Conservation (phyloP, 92 coral and sea anemone species). For the Palythoa grandis region DNA sequence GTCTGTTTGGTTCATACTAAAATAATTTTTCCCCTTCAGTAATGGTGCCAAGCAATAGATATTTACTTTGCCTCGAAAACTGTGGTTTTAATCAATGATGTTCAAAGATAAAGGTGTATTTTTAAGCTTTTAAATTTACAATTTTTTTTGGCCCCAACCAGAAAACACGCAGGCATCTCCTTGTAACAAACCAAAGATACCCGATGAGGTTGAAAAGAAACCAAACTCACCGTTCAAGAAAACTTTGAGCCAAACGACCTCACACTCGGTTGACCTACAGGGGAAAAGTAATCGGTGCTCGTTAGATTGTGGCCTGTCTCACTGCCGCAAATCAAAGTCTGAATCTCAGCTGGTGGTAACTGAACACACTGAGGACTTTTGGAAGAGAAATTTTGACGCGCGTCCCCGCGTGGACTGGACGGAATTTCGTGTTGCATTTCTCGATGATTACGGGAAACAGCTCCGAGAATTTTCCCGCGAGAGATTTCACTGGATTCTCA, state of each 20-base stretch:
- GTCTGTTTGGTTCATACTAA: too few relatives aligned
- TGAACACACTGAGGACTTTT: slow-evolving; percentile 13
- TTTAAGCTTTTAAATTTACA: not conserved
- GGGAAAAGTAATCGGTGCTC: not conserved
- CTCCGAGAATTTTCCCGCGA: slow-evolving; percentile 37
- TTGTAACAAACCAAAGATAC: not conserved
- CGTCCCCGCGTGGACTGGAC: slow-evolving; percentile 38
- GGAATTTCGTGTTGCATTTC: slow-evolving; percentile 40
- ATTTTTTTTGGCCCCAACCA: not conserved
- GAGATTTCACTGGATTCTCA: slow-evolving; percentile 40
- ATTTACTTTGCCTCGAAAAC: too few relatives aligned
- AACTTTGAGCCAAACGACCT: not conserved
- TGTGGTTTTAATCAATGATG: too few relatives aligned
- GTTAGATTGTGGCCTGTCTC: slow-evolving; percentile 25
- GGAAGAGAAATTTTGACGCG: slow-evolving; percentile 25
- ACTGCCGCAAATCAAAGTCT: slow-evolving; percentile 26
- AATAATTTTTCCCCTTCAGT: too few relatives aligned
- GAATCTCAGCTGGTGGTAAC: not conserved
- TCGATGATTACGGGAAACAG: slow-evolving; percentile 30
- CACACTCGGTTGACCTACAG: not conserved
- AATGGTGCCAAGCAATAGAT: too few relatives aligned
- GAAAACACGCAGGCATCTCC: not conserved
- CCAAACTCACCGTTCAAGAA: slow-evolving; percentile 8
- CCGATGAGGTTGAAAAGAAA: not conserved
- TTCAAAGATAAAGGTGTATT: too few relatives aligned